These are phyloP conservation scores for Agapornis canus DNA, from an alignment of 2,797 vertebrate species.

Conservation along the genomic window DNA sequence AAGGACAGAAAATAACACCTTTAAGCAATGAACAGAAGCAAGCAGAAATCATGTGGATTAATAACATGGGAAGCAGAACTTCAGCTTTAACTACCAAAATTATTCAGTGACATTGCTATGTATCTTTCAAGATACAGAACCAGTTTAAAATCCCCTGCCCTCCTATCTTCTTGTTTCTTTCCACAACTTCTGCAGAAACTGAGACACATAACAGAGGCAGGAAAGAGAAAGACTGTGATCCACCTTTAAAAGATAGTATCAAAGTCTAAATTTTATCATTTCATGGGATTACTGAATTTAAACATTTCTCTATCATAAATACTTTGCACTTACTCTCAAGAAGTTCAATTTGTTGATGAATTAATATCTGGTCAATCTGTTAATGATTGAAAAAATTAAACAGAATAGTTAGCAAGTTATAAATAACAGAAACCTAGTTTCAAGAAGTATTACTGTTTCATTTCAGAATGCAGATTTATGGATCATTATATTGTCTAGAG, in stretches of 20 bases:
- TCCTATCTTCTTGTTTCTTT: not conserved
- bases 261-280: not conserved
- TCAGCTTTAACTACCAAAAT: not conserved
- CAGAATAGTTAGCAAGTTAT: not conserved
- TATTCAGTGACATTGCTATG: not conserved
- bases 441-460: not conserved
- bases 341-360: constrained; percentile 92
- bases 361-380: constrained; percentile 89
- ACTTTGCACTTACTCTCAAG: constrained; percentile 83
- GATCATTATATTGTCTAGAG: not conserved
- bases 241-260: not conserved
- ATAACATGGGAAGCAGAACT: not conserved
- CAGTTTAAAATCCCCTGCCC: not conserved
- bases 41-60: not conserved
- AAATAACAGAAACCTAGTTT: not conserved
- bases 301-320: constrained; percentile 67
- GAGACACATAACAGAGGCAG: not conserved
- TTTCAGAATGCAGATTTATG: not conserved
- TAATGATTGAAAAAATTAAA: constrained; percentile 50
- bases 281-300: not conserved
- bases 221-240: not conserved
- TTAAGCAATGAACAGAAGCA: not conserved
- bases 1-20: not conserved
- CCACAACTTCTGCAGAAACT: not conserved
- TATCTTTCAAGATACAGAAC: not conserved